A percentile compares a stretch with the other conserved stretches of the same genome.
phyloP scores from a whole-genome alignment of 2,797 vertebrate species.

The Ctenopoma multispine region DNA sequence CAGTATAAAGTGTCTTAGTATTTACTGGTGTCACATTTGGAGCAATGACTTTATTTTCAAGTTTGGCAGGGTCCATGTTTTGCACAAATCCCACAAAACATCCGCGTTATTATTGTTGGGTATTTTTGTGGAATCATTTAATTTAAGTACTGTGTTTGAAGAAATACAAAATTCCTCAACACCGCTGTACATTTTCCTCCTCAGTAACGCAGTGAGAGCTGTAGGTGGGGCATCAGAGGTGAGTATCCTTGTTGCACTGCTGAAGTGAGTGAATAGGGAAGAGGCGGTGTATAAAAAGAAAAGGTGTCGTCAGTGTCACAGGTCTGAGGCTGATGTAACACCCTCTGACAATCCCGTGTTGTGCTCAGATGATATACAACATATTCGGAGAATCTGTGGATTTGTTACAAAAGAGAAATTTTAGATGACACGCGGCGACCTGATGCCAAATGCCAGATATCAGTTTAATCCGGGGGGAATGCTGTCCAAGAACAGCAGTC shows the following conservation, averaged over 20 bases:
- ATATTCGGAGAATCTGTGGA: constrained; percentile 39
- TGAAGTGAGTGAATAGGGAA: constrained; percentile 21
- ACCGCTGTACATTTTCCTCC: constrained; percentile 5
- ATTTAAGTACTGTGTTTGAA: background rate
- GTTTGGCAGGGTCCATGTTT: background rate
- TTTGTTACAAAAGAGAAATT: constrained; percentile 57
- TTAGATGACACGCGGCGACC: constrained; percentile 49
- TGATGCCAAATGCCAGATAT: constrained; percentile 71
- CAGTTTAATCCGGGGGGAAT: constrained; percentile 74
- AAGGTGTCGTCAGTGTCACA: constrained; percentile 50
- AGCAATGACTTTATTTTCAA: background rate
- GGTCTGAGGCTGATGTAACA: constrained; percentile 52
- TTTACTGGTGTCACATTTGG: background rate
- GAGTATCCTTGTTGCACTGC: background rate
- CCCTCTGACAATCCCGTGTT: constrained; percentile 16
- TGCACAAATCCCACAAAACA: background rate
- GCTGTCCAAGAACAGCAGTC: constrained; percentile 74
- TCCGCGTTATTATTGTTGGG: background rate
- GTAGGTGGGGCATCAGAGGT: background rate
- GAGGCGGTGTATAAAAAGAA: constrained; percentile 36
- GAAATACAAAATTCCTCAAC: background rate
- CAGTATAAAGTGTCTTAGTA: background rate
- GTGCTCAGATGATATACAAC: constrained; percentile 27
- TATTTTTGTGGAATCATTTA: background rate
- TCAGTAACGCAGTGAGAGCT: background rate